A percentile compares a stretch with the other conserved stretches of the same genome.
phyloP scores from a whole-genome alignment of 2,888 invertebrate species.

The Synergus itoensis region DNA sequence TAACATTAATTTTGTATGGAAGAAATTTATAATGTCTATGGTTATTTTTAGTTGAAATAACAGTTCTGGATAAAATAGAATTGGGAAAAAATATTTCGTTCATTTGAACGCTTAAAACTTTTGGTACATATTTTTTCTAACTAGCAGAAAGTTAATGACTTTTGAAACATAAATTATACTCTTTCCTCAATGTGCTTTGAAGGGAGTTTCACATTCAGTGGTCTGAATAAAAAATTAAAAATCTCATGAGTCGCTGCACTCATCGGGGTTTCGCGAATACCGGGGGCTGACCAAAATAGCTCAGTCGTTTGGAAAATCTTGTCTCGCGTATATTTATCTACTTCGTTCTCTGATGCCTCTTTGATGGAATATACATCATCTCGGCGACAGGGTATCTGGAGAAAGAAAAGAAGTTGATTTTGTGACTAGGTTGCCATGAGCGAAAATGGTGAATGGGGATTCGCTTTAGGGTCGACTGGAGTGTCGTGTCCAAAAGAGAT shows the following conservation, averaged over 20 bases:
- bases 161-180: background rate
- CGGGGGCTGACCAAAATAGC: conserved; percentile 35
- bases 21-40: too few species aligned
- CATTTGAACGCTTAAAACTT: too few species aligned
- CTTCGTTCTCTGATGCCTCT: conserved; percentile 28
- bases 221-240: conserved; percentile 23
- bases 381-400: conserved; percentile 11
- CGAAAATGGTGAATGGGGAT: background rate
- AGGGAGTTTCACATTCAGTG: background rate
- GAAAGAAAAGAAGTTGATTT: background rate
- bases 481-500: conserved; percentile 5
- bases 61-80: too few species aligned
- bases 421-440: background rate
- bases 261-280: conserved; percentile 26
- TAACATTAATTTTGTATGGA: too few species aligned
- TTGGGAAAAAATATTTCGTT: too few species aligned
- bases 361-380: conserved; percentile 39
- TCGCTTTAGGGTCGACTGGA: conserved; percentile 2
- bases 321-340: conserved; percentile 41
- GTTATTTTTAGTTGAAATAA: too few species aligned
- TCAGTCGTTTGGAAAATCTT: conserved; percentile 34
- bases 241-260: conserved; percentile 23
- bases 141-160: background rate
- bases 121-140: too few species aligned
- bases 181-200: background rate